Evolutionary conservation across 2,888 invertebrate species (phyloP).

Genomic region (Cephalotes varians): DNA sequence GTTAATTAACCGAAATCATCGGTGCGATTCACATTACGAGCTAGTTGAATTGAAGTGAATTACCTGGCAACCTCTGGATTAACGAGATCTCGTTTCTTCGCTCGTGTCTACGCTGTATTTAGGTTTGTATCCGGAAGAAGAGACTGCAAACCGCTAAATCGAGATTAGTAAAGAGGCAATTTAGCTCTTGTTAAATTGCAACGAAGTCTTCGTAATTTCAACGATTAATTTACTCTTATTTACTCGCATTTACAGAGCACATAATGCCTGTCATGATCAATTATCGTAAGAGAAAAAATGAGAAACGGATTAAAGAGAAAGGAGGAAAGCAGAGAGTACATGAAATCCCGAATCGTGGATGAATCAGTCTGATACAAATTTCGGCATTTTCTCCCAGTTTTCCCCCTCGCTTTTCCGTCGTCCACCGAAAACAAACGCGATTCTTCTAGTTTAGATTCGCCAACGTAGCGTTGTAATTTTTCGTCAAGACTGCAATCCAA

Average conservation of each 20-base stretch:
- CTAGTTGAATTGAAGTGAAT: background rate
- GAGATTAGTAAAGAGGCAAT: background rate
- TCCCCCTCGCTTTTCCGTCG: conserved; percentile 43
- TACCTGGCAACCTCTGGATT: background rate
- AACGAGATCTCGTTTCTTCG: conserved; percentile 14
- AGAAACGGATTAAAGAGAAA: conserved; percentile 1
- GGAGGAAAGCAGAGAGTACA: background rate
- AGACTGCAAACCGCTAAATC: background rate
- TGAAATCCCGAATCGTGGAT: conserved; percentile 2
- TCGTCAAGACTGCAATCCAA: conserved; percentile 75
- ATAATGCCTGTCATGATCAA: background rate
- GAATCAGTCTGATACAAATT: background rate
- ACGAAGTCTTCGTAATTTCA: background rate
- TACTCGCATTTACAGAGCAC: background rate
- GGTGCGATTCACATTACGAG: background rate
- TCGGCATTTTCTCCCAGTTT: conserved; percentile 15
- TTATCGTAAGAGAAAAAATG: conserved; percentile 2
- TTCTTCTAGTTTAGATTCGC: conserved; percentile 39
- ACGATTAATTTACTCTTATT: conserved; percentile 18
- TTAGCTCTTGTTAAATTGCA: background rate
- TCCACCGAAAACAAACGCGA: conserved; percentile 13
- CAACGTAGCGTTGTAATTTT: conserved; percentile 41
- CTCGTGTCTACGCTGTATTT: conserved; percentile 1
- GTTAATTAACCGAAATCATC: background rate
- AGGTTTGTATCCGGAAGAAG: background rate